These are phyloP conservation scores for Benitochromis conjunctus DNA, from an alignment of 2,113 vertebrate genomes.

Conservation along the genomic window DNA sequence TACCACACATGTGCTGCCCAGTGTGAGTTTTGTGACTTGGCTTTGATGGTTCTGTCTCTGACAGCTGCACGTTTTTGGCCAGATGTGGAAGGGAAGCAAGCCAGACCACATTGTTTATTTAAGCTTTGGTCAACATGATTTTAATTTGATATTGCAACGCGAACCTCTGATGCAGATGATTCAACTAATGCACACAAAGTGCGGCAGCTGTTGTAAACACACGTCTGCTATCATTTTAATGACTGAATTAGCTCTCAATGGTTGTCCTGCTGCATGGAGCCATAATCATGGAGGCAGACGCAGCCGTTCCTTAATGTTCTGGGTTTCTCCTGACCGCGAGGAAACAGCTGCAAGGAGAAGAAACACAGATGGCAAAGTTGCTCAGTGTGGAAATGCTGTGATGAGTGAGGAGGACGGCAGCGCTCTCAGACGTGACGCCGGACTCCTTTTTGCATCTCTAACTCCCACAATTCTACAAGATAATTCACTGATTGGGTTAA, in stretches of 20 bases:
- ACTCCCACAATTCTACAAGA: neutral
- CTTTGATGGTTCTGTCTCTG: neutral
- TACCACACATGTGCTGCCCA: neutral
- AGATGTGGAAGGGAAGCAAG: neutral
- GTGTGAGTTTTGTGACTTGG: neutral
- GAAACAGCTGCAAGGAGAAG: neutral
- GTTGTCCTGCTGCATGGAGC: neutral
- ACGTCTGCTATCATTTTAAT: neutral
- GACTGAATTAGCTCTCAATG: neutral
- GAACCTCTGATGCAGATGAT: conserved; percentile 29
- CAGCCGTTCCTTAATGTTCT: neutral
- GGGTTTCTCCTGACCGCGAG: neutral
- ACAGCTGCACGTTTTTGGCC: neutral
- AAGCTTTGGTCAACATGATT: neutral
- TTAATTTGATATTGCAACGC: neutral
- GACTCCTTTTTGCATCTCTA: neutral
- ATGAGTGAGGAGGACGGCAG: conserved; percentile 8
- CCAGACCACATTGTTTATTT: neutral
- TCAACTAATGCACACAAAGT: neutral
- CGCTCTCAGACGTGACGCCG: neutral
- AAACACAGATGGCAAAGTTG: neutral
- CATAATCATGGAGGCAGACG: neutral
- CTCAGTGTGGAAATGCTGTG: conserved; percentile 2
- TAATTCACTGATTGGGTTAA: neutral
- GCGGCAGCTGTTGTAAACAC: conserved; percentile 31